phyloP scores from a whole-genome alignment of 2,888 invertebrate species.

The Drosophila mimetica region DNA sequence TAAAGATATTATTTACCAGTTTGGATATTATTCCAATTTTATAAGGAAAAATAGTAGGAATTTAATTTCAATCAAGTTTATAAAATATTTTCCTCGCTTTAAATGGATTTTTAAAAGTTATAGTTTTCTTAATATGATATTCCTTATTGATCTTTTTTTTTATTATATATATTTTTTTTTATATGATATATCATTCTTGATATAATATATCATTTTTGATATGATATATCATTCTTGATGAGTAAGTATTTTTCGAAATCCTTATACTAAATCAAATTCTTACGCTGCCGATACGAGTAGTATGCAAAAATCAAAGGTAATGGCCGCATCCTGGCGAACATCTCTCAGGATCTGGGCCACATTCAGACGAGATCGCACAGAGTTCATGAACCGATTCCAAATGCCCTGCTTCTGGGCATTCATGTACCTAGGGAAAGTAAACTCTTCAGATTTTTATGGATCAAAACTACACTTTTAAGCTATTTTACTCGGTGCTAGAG shows the following conservation, averaged over 20 bases:
- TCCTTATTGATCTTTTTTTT: background rate
- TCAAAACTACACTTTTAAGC: background rate
- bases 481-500: slow-evolving; percentile 22
- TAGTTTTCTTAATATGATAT: no score
- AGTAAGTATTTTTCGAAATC: no score
- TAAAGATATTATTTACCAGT: no score
- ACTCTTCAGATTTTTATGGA: background rate
- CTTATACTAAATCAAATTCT: slow-evolving; percentile 28
- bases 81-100: no score
- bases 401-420: slow-evolving; percentile 79
- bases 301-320: slow-evolving; percentile 91
- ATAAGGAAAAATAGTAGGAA: no score
- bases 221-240: no score
- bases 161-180: background rate
- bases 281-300: slow-evolving; percentile 89
- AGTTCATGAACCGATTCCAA: slow-evolving; percentile 88
- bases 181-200: no score
- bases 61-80: no score
- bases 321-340: slow-evolving; percentile 88
- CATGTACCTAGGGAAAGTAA: slow-evolving; percentile 49
- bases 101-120: no score
- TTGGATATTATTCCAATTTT: no score
- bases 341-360: slow-evolving; percentile 90
- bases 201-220: no score
- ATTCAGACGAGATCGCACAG: slow-evolving; percentile 88